Conservation (phyloP, 2,888 invertebrate species). For the Labia minor region DNA sequence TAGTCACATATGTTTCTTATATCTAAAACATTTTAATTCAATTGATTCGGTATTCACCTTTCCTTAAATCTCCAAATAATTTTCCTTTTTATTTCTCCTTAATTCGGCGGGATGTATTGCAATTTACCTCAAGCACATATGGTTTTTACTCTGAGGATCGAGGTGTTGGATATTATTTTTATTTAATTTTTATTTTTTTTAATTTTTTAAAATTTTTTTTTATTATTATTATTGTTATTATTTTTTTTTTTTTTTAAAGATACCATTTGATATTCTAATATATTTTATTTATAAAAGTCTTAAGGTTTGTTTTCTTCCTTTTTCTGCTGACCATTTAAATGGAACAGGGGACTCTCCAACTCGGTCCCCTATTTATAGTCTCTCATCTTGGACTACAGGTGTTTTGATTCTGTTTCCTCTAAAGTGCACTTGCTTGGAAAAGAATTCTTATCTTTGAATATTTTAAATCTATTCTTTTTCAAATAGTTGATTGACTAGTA, state of each 20-base stretch:
- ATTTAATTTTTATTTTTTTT: no score
- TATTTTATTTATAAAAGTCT: conserved; percentile 3
- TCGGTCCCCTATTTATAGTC: conserved; percentile 29
- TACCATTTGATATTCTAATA: conserved; percentile 15
- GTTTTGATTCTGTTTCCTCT: conserved; percentile 22
- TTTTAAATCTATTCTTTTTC: no score
- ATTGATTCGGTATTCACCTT: not conserved
- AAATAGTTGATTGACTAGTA: no score
- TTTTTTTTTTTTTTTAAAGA: not conserved
- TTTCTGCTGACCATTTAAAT: conserved; percentile 26
- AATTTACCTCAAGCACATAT: conserved; percentile 14
- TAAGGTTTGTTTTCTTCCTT: conserved; percentile 22
- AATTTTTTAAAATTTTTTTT: not conserved
- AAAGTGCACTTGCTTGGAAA: conserved; percentile 24
- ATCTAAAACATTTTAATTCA: no score
- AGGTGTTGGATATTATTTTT: not conserved
- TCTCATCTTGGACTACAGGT: conserved; percentile 33
- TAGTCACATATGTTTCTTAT: no score
- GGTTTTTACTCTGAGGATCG: not conserved
- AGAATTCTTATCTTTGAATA: no score
- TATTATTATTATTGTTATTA: no score
- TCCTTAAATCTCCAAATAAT: not conserved
- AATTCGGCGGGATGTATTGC: conserved; percentile 26
- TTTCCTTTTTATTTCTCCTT: not conserved
- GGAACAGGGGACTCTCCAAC: conserved; percentile 29